Evolutionary conservation across 1,140 invertebrate species (phyloP).

Genomic region (Gerris buenoi): DNA sequence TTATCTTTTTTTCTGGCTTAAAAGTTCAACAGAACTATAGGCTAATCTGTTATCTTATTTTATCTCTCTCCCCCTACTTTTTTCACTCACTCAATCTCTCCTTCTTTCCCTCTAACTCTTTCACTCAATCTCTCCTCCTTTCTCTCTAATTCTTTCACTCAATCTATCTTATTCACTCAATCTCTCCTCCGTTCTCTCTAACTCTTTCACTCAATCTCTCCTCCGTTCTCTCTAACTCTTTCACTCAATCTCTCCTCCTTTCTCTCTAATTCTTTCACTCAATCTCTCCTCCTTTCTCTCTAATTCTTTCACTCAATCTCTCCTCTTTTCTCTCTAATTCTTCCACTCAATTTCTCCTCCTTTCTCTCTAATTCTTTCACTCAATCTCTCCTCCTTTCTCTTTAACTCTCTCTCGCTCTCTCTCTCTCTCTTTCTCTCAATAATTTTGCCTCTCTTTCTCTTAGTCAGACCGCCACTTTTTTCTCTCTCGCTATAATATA

Average conservation of each 20-base stretch:
- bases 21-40: no score
- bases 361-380: neutral
- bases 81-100: no score
- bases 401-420: constrained; percentile 7
- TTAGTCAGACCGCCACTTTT: neutral
- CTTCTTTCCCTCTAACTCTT: no score
- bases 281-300: neutral
- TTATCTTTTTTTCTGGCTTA: no score
- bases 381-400: neutral
- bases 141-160: neutral
- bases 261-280: neutral
- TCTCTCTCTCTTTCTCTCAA: neutral
- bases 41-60: no score
- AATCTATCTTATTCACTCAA: neutral
- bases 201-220: constrained; percentile 6
- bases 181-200: neutral
- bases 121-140: neutral
- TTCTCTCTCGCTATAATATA: neutral
- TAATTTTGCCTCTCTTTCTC: neutral
- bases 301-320: neutral
- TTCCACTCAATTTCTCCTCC: neutral
- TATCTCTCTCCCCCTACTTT: no score
- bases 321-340: no score
- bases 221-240: neutral
- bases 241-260: neutral